These are phyloP conservation scores for Muntiacus muntjak DNA, from an alignment of 2,113 vertebrate genomes.

Conservation along the genomic window DNA sequence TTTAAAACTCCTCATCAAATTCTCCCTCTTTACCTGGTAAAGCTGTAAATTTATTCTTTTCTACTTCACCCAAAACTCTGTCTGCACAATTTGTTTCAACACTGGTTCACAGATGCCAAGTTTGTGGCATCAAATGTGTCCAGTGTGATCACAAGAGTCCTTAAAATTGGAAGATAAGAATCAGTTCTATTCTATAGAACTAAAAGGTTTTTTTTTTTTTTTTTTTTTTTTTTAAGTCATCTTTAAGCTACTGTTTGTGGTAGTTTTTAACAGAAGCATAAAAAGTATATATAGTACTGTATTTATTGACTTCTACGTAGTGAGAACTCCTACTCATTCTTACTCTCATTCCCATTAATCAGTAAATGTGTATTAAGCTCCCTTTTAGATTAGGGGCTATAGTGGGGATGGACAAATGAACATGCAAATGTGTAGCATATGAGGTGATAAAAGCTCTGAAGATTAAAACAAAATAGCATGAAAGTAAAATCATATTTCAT, in stretches of 20 bases:
- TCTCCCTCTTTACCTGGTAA: background rate
- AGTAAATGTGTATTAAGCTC: background rate
- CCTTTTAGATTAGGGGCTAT: background rate
- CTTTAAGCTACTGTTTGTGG: background rate
- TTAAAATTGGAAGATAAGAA: background rate
- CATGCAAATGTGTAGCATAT: background rate
- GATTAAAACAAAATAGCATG: background rate
- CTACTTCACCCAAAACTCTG: background rate
- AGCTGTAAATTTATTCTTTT: background rate
- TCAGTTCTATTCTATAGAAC: background rate
- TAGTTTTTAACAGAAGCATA: background rate
- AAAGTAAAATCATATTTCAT: background rate
- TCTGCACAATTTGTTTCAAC: background rate
- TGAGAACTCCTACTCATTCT: background rate
- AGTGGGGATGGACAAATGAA: background rate
- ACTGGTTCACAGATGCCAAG: background rate
- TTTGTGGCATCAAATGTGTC: background rate
- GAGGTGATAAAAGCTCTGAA: background rate
- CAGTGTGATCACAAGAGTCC: background rate
- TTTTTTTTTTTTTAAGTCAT: background rate
- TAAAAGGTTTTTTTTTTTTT: no score
- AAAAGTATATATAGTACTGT: background rate
- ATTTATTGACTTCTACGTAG: background rate
- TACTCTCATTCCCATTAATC: background rate
- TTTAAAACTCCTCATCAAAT: background rate